phyloP scores from a whole-genome alignment of 2,888 invertebrate species.

The Leptinotarsa peninsularis region DNA sequence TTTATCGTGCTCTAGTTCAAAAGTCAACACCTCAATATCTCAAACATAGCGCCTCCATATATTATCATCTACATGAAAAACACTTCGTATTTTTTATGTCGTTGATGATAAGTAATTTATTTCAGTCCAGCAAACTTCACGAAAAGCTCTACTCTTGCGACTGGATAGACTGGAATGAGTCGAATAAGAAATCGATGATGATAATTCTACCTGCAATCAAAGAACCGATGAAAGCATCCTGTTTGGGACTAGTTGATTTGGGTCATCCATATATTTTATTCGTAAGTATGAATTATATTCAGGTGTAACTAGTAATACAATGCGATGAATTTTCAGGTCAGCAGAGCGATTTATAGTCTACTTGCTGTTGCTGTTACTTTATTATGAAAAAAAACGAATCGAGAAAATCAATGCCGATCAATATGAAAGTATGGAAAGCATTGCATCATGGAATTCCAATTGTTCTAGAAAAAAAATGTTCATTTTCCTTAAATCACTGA shows the following conservation, averaged over 20 bases:
- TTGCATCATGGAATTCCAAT: too few relatives aligned
- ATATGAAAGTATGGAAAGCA: too few relatives aligned
- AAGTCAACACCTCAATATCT: too few relatives aligned
- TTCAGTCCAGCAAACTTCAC: background rate
- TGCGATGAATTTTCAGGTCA: background rate
- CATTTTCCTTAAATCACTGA: too few relatives aligned
- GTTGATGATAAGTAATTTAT: background rate
- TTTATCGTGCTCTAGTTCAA: too few relatives aligned
- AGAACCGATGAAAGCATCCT: background rate
- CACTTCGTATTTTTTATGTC: too few relatives aligned
- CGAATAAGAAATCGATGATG: background rate
- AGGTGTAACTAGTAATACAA: background rate
- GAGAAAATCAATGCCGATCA: too few relatives aligned
- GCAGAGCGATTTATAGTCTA: constrained; percentile 3
- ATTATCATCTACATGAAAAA: too few relatives aligned
- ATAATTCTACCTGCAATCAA: background rate
- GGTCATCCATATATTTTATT: constrained; percentile 5
- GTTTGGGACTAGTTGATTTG: background rate
- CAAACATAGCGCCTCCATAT: too few relatives aligned
- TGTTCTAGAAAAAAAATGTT: too few relatives aligned
- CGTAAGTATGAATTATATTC: background rate
- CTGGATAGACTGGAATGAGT: background rate
- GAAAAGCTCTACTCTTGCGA: background rate
- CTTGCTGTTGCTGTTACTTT: background rate
- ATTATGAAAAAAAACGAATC: background rate